Evolutionary conservation across 2,113 vertebrate species (phyloP).

Genomic region (Rhipidura dahli): DNA sequence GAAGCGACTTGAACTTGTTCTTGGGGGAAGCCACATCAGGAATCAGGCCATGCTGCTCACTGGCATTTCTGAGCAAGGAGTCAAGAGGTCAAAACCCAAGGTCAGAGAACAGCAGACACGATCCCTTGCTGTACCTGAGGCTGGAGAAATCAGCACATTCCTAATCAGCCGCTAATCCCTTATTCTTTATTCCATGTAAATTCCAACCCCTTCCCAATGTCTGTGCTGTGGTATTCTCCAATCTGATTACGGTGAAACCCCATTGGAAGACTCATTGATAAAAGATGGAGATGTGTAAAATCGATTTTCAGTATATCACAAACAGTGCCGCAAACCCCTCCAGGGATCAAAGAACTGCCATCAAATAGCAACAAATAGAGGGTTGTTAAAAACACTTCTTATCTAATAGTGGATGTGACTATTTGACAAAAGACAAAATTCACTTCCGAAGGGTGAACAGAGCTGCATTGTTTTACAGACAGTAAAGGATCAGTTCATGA

Average conservation of each 20-base stretch:
- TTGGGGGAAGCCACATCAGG: background rate
- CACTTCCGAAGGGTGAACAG: background rate
- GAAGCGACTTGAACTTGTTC: background rate
- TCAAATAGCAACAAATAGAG: background rate
- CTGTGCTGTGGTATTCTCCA: background rate
- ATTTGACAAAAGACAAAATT: background rate
- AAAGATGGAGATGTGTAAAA: constrained; percentile 32
- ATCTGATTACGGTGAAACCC: background rate
- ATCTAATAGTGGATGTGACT: background rate
- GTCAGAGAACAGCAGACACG: background rate
- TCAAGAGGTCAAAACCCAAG: constrained; percentile 19
- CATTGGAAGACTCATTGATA: background rate
- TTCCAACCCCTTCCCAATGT: background rate
- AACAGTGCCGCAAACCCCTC: background rate
- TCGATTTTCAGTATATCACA: background rate
- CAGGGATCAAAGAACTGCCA: background rate
- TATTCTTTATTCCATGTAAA: constrained; percentile 52
- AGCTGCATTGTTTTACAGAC: background rate
- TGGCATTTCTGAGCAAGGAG: background rate
- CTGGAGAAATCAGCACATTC: background rate
- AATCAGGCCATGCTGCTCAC: background rate
- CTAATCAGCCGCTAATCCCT: background rate
- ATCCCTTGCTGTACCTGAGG: background rate
- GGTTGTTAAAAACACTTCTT: background rate
- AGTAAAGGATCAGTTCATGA: background rate